Percentiles rank a stretch among this genome's conserved stretches.
phyloP scores from a whole-genome alignment of 2,113 vertebrate genomes.

The Sigmodon hispidus region DNA sequence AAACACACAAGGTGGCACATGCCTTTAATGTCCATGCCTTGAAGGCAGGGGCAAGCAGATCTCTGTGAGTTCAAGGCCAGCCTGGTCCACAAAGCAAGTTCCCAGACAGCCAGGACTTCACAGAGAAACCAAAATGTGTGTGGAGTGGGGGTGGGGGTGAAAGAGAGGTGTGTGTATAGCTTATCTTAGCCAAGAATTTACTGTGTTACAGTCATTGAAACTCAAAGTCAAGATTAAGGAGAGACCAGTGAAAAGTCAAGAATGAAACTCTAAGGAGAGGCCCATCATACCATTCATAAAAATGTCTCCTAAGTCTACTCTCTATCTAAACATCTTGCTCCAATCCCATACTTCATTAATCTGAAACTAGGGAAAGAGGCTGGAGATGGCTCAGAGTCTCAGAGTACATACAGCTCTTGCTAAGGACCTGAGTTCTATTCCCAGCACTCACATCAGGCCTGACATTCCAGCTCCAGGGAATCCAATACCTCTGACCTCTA shows the following conservation, averaged over 20 bases:
- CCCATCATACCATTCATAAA: not conserved
- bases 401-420: not conserved
- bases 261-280: not conserved
- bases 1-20: not conserved
- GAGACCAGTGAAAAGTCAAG: not conserved
- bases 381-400: not conserved
- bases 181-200: not conserved
- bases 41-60: too few species aligned
- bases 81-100: too few species aligned
- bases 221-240: not conserved
- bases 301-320: not conserved
- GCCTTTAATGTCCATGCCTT: too few species aligned
- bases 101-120: too few species aligned
- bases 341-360: not conserved
- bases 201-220: not conserved
- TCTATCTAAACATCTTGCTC: not conserved
- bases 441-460: not conserved
- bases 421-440: not conserved
- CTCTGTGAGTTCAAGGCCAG: too few species aligned
- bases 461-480: not conserved
- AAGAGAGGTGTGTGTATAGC: not conserved
- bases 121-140: too few species aligned
- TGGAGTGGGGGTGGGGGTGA: too few species aligned
- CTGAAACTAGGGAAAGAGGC: not conserved
- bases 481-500: not conserved